Percentiles rank a stretch among this genome's conserved stretches.
These are phyloP conservation scores for Drosophila sechellia DNA, from an alignment of 1,140 invertebrate genomes.

Conservation along the genomic window DNA sequence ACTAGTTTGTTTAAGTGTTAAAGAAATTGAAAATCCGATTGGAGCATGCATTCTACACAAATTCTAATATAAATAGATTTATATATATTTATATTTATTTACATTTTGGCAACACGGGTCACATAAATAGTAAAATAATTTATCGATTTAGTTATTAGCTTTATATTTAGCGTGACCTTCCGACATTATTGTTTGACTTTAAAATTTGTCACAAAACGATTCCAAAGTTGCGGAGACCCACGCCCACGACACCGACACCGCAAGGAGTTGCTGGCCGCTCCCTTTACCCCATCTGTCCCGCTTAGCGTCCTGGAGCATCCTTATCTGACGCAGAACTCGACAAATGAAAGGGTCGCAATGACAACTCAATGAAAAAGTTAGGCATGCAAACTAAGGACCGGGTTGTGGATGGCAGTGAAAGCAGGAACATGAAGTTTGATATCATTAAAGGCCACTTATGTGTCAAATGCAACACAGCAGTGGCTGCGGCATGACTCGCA, in stretches of 20 bases:
- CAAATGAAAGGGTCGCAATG: slow-evolving; percentile 64
- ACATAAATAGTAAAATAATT: too few species aligned
- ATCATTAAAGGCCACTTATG: slow-evolving; percentile 78
- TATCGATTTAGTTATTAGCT: too few species aligned
- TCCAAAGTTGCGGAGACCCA: slow-evolving; percentile 14
- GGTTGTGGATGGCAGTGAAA: slow-evolving; percentile 49
- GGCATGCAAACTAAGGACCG: slow-evolving; percentile 61
- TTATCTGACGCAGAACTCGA: slow-evolving; percentile 49
- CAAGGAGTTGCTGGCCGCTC: slow-evolving; percentile 7
- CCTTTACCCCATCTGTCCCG: slow-evolving; percentile 1
- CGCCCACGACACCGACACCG: slow-evolving; percentile 8
- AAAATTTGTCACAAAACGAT: slow-evolving; percentile 37
- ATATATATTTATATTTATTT: too few species aligned
- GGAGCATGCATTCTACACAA: too few species aligned
- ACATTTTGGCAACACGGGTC: too few species aligned
- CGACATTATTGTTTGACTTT: slow-evolving; percentile 19
- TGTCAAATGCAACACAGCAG: slow-evolving; percentile 69
- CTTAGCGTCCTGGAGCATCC: slow-evolving; percentile 27
- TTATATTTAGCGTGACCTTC: slow-evolving; percentile 16
- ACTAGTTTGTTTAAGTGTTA: too few species aligned
- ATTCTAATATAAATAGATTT: too few species aligned
- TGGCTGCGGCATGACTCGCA: slow-evolving; percentile 2
- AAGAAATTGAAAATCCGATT: too few species aligned
- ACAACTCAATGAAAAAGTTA: slow-evolving; percentile 72
- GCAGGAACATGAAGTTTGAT: slow-evolving; percentile 67